Evolutionary conservation across 2,888 invertebrate species (phyloP).

Genomic region (Conus canariensis): DNA sequence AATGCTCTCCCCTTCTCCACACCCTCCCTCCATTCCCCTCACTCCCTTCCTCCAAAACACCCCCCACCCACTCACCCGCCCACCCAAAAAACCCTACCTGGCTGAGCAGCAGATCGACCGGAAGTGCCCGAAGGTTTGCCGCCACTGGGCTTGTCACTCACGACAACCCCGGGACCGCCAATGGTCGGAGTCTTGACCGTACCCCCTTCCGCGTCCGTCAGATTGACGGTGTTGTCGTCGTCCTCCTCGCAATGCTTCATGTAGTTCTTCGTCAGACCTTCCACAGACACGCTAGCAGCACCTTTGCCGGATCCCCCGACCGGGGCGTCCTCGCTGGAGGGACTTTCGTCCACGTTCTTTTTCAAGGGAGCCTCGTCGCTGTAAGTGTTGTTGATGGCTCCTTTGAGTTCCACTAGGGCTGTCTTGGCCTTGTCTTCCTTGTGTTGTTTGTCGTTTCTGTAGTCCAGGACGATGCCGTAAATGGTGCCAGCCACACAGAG

Average conservation of each 20-base stretch:
- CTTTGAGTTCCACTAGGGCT: neutral
- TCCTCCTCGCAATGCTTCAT: neutral
- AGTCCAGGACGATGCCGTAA: neutral
- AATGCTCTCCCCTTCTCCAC: no score
- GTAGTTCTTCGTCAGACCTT: neutral
- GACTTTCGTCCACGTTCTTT: neutral
- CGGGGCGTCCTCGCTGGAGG: neutral
- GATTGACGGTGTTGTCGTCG: neutral
- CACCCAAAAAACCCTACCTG: neutral
- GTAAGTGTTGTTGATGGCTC: neutral
- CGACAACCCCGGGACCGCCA: neutral
- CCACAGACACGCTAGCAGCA: no score
- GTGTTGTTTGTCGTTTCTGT: neutral
- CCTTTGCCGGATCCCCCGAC: no score
- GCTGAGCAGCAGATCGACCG: neutral
- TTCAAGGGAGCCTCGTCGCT: neutral
- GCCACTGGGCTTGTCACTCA: neutral
- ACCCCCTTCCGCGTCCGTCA: neutral
- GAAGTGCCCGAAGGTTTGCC: neutral
- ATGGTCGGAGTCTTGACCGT: neutral
- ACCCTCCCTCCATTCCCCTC: no score
- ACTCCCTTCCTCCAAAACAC: no score
- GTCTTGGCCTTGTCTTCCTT: neutral
- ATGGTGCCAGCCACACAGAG: conserved; percentile 7
- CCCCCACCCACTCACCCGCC: no score